Conservation (phyloP, 2,797 vertebrate genomes). For the Sebastes paucispinis region DNA sequence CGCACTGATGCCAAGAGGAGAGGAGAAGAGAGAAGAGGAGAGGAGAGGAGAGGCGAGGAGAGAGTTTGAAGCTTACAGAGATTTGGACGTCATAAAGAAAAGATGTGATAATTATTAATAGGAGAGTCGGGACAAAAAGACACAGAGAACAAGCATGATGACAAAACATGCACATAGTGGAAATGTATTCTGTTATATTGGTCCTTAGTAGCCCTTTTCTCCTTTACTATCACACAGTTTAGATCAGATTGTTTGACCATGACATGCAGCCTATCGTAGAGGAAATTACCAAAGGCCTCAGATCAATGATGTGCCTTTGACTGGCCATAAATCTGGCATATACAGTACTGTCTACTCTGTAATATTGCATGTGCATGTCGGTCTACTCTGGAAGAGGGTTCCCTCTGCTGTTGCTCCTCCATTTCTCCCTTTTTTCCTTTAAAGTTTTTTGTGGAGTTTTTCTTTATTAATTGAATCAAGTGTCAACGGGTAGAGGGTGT, state of each 20-base stretch:
- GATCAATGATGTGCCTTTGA: neutral
- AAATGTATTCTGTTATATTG: neutral
- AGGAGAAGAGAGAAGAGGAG: neutral
- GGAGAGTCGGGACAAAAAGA: neutral
- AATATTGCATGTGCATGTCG: neutral
- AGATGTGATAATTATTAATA: neutral
- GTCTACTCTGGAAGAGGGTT: neutral
- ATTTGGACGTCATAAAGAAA: neutral
- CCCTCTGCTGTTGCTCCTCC: neutral
- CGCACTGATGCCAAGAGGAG: conserved; percentile 20
- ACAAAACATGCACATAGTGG: neutral
- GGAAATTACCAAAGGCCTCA: neutral
- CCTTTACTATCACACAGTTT: neutral
- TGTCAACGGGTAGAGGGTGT: neutral
- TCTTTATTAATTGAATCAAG: neutral
- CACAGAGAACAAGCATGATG: neutral
- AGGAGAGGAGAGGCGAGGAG: neutral
- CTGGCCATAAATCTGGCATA: neutral
- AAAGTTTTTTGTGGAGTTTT: neutral
- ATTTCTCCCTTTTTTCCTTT: neutral
- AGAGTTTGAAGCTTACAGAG: neutral
- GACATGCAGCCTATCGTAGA: neutral
- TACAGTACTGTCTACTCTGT: neutral
- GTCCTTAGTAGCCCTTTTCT: neutral
- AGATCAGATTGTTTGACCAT: neutral